Evolutionary conservation across 2,888 invertebrate genomes (phyloP).

Genomic region (Punctoribates punctum): DNA sequence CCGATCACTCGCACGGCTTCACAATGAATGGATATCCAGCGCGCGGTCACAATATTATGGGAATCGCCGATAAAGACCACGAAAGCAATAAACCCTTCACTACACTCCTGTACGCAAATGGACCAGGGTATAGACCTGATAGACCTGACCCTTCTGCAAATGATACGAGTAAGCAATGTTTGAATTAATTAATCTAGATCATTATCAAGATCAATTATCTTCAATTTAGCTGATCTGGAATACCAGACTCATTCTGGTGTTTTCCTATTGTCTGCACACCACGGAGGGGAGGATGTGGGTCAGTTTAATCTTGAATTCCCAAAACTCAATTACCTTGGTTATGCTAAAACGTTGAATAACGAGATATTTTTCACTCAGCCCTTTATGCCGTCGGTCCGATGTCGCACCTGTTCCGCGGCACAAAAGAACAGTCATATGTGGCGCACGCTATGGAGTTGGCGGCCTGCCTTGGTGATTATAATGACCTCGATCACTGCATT

Average conservation of each 20-base stretch:
- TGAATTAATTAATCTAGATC: neutral
- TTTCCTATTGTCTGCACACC: constrained; percentile 51
- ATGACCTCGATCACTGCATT: too few relatives aligned
- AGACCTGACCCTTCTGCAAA: constrained; percentile 24
- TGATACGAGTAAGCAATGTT: constrained; percentile 25
- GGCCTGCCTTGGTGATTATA: constrained; percentile 73
- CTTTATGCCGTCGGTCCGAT: constrained; percentile 59
- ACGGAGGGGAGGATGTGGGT: constrained; percentile 53
- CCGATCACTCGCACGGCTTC: constrained; percentile 76
- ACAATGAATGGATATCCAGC: constrained; percentile 70
- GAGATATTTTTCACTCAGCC: neutral
- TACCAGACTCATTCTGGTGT: constrained; percentile 47
- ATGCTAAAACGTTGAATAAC: neutral
- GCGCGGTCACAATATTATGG: constrained; percentile 67
- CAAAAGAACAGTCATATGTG: constrained; percentile 87
- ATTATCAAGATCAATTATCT: neutral
- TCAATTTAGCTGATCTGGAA: constrained; percentile 44
- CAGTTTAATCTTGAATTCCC: neutral
- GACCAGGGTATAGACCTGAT: constrained; percentile 60
- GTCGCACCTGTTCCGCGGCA: constrained; percentile 79
- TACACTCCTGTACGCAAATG: constrained; percentile 67
- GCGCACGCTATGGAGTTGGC: constrained; percentile 80
- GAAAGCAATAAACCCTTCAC: constrained; percentile 51
- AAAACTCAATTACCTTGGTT: neutral
- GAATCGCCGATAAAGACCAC: constrained; percentile 50